These are phyloP conservation scores for Sinosuthora webbiana DNA, from an alignment of 2,113 vertebrate genomes.

Conservation along the genomic window DNA sequence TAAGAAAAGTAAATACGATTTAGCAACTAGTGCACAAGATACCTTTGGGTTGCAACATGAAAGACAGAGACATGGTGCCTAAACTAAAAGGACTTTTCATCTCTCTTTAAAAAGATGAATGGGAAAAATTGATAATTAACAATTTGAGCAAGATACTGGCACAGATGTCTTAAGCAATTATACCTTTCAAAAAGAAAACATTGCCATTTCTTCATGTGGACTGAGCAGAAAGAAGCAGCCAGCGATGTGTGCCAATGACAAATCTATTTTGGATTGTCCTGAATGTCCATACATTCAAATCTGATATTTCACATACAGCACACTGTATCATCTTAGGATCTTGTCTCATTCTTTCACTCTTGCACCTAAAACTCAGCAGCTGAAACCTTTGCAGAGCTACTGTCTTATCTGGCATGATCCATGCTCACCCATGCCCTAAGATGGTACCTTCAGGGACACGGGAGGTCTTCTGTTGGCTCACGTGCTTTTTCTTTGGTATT, in stretches of 20 bases:
- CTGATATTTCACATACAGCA: not conserved
- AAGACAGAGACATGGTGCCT: not conserved
- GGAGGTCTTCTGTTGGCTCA: not conserved
- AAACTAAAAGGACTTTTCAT: not conserved
- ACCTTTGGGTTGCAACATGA: not conserved
- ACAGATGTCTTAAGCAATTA: not conserved
- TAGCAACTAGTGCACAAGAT: not conserved
- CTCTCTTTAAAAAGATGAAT: not conserved
- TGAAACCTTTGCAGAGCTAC: not conserved
- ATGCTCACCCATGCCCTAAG: not conserved
- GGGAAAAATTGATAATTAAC: not conserved
- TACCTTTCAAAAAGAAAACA: not conserved
- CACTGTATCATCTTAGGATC: not conserved
- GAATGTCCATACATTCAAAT: not conserved
- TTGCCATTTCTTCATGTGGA: not conserved
- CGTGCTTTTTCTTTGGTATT: not conserved
- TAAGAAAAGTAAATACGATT: not conserved
- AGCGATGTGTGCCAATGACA: not conserved
- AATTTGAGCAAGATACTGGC: not conserved
- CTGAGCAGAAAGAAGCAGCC: not conserved
- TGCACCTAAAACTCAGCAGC: not conserved
- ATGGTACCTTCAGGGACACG: rapidly evolving
- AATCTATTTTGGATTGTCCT: not conserved
- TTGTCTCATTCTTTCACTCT: not conserved
- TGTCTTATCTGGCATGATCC: not conserved